These are phyloP conservation scores for Origma solitaria DNA, from an alignment of 2,113 vertebrate species.

Conservation along the genomic window DNA sequence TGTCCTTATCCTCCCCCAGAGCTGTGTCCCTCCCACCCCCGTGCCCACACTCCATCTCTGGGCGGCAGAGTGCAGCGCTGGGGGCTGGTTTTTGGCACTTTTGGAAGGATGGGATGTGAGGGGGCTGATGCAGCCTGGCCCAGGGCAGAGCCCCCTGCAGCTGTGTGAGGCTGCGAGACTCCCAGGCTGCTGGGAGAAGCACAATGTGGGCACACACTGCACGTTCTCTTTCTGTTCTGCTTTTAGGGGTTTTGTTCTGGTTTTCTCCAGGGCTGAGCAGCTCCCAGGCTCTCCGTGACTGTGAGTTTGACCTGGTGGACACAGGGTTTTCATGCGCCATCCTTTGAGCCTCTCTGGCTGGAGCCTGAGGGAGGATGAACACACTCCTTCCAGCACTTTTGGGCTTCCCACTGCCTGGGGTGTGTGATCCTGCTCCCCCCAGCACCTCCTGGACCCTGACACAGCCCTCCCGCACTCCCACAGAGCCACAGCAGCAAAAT, in stretches of 20 bases:
- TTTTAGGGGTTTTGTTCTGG: neutral
- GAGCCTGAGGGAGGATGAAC: neutral
- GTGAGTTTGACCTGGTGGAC: neutral
- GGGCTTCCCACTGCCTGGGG: neutral
- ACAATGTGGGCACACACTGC: fast-evolving
- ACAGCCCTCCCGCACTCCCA: neutral
- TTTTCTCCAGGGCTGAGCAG: neutral
- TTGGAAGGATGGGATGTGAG: neutral
- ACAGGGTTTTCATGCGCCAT: fast-evolving
- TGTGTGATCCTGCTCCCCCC: fast-evolving
- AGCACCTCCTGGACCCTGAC: neutral
- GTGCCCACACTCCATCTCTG: fast-evolving
- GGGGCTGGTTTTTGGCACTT: fast-evolving
- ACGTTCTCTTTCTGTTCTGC: fast-evolving
- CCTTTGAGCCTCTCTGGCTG: neutral
- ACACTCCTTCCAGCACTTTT: fast-evolving
- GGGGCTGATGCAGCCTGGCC: neutral
- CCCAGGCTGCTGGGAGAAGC: neutral
- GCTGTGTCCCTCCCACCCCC: neutral
- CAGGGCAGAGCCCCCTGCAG: neutral
- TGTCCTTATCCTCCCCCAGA: neutral
- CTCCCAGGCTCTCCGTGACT: neutral
- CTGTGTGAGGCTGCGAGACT: fast-evolving
- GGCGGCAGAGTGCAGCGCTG: fast-evolving
- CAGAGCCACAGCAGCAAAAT: neutral